Evolutionary conservation across 2,888 invertebrate species (phyloP), one percentile per base, ranked within the genome.

Genomic region (Conus canariensis): DNA sequence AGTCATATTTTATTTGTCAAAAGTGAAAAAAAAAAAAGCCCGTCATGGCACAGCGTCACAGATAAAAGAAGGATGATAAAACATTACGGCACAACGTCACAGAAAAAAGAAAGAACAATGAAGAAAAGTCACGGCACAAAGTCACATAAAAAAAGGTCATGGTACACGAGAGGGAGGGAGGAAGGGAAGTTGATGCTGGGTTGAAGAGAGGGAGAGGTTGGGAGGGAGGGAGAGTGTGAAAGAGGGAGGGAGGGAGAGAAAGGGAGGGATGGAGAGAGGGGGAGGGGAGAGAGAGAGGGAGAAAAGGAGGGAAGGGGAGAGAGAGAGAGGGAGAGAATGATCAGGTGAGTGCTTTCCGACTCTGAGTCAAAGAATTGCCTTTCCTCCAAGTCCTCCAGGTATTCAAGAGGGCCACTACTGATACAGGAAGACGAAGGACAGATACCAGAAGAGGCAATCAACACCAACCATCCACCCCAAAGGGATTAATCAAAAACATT

Each of bases 381-480:
- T 30, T 30, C 30, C 30, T 30, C 2, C 7, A 16, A 19, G 16
- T 74, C 70, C n/a, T 74, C 70, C 70, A 74, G 70, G 70, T n/a
- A 74, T 74, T n/a, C 70, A 74, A 74, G 19, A 74, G 70, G 70
- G 70, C 70, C 25, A 74, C 70, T n/a, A 74, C 70, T 74, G 70
- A n/a, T 74, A 22, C 70, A 74, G 70, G 70, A 74, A 74, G 70
- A 22, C 70, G 70, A 74, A 22, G 70, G 70, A 74, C 70, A 74
- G 70, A 74, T 74, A 19, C 70, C 70, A 19, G 70, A 74, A 74
- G 70, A 74, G 70, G 70, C 70, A 74, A 74, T 22, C 70, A 74
- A 22, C 70, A 14, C 70, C 70, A 74, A 74, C 70, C 8, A 8
- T 30, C 30, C 30, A 30, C 30, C n/a, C 70, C 70, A 19, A 74